Evolutionary conservation across 2,888 invertebrate genomes (phyloP).

Genomic region (Orchesella flavescens): DNA sequence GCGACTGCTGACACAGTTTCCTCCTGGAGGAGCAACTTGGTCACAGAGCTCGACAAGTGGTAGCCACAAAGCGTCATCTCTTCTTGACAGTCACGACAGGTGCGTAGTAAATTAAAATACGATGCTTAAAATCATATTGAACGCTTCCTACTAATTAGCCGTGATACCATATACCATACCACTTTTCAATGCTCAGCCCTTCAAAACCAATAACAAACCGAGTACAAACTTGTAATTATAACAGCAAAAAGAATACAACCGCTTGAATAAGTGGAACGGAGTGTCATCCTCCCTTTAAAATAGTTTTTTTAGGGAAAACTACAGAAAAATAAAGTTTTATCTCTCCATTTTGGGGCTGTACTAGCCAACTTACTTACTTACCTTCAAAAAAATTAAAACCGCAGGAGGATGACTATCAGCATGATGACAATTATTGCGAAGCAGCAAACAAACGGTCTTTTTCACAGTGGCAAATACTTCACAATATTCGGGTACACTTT

Average conservation of each 20-base stretch:
- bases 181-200: background rate
- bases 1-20: constrained; percentile 50
- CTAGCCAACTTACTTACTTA: background rate
- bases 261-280: too few relatives aligned
- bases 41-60: constrained; percentile 49
- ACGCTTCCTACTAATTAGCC: background rate
- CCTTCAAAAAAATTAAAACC: constrained; percentile 22
- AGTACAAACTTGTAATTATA: too few relatives aligned
- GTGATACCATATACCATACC: background rate
- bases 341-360: too few relatives aligned
- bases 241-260: too few relatives aligned
- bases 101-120: constrained; percentile 35
- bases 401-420: background rate
- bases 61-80: constrained; percentile 64
- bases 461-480: too few relatives aligned
- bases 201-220: too few relatives aligned
- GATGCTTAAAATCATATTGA: background rate
- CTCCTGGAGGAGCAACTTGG: constrained; percentile 57
- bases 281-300: too few relatives aligned
- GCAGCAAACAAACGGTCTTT: background rate
- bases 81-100: constrained; percentile 71
- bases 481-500: too few relatives aligned
- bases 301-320: too few relatives aligned
- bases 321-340: too few relatives aligned
- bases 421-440: constrained; percentile 15